Evolutionary conservation across 2,797 vertebrate species (phyloP).

Genomic region (Pagetopsis macropterus): DNA sequence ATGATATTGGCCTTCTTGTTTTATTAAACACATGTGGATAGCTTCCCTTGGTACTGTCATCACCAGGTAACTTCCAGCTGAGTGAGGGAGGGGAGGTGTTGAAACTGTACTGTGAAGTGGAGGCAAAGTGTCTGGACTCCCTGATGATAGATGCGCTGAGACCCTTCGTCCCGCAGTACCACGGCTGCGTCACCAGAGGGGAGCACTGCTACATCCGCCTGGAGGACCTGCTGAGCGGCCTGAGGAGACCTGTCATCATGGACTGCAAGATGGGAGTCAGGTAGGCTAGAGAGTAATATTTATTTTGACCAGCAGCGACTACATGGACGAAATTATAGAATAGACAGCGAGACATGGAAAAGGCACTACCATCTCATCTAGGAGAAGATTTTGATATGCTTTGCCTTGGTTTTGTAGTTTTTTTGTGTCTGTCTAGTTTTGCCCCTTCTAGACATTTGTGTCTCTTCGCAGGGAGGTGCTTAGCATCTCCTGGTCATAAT

Average conservation of each 20-base stretch:
- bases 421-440: too few species aligned
- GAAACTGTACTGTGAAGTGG: conserved; percentile 87
- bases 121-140: conserved; percentile 84
- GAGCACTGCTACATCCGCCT: conserved; percentile 88
- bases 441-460: too few species aligned
- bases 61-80: conserved; percentile 87
- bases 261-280: conserved; percentile 94
- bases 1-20: background rate
- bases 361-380: too few species aligned
- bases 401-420: too few species aligned
- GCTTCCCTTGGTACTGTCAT: background rate
- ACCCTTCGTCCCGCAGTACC: conserved; percentile 88
- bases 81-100: conserved; percentile 89
- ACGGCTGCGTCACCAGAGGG: conserved; percentile 83
- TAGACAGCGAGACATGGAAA: too few species aligned
- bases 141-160: conserved; percentile 87
- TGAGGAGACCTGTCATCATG: conserved; percentile 89
- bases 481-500: too few species aligned
- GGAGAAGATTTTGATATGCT: too few species aligned
- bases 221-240: conserved; percentile 88
- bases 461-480: too few species aligned
- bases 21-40: background rate
- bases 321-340: too few species aligned
- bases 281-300: conserved; percentile 61
- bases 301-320: background rate